Base-by-base conservation (phyloP, 2,797 vertebrate genomes). In the Forpus xanthops region DNA sequence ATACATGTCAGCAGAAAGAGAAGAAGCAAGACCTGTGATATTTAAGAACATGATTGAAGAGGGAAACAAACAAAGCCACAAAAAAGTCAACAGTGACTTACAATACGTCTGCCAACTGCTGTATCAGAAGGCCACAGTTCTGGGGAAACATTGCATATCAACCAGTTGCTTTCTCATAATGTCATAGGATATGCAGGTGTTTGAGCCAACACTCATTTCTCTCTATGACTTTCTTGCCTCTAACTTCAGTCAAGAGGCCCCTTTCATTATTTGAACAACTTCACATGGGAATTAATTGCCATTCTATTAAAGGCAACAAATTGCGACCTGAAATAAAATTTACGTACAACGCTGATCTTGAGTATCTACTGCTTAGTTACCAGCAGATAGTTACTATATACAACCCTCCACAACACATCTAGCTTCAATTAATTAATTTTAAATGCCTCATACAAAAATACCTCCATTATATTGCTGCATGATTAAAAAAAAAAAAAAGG, bases 311-410 rank as follows among this genome's bases (percentile, higher is more conserved):
- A 70, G 24, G 16, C 31, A 90, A 81, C 4, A 2, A 92, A 89
- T 0, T 21, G 30, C 1, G 0, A 68, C 24, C 67, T 74, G 21
- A 72, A 62, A 77, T 52, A 75, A 50, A 80, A 64, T 35, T 50
- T 56, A 87, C 12, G 16, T 14, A 55, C 18, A 74, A 39, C 31
- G n/a, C 25, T 49, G 67, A 76, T 31, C 16, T 25, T 58, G n/a
- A 88, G 0, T 55, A 76, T 37, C 78, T 68, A 73, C 0, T 1
- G 23, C 71, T 71, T 71, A 87, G 80, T 76, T 88, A 91, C 58
- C 31, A 87, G 72, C 35, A 81, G 71, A 70, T 4, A 82, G 60
- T 79, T 90, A 82, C 88, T 71, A 85, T 39, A 82, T 8, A 76
- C 88, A 92, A 52, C 11, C 24, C 49, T 82, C 35, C 56, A 65